A percentile compares a stretch with the other conserved stretches of the same genome.
These are phyloP conservation scores for Tetragonisca angustula DNA, from an alignment of 2,888 invertebrate species.

Conservation along the genomic window DNA sequence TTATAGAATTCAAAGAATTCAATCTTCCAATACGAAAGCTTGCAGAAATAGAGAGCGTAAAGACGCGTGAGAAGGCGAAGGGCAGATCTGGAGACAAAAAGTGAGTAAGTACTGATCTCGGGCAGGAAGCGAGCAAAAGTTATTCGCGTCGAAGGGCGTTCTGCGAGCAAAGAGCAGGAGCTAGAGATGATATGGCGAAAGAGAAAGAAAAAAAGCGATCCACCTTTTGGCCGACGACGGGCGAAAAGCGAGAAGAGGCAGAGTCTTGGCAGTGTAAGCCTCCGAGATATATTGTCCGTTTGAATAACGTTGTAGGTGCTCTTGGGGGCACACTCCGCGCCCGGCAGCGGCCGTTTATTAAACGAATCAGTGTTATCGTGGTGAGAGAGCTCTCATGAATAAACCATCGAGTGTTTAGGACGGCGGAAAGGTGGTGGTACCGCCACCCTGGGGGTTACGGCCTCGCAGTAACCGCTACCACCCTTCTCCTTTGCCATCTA, in stretches of 20 bases:
- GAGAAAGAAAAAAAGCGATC: slow-evolving; percentile 50
- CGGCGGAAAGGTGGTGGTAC: slow-evolving; percentile 70
- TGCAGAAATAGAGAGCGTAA: not conserved
- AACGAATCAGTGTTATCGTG: slow-evolving; percentile 84
- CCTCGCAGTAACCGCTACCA: slow-evolving; percentile 64
- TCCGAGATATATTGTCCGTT: slow-evolving; percentile 80
- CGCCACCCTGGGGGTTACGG: slow-evolving; percentile 71
- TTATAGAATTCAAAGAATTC: not conserved
- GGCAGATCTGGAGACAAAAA: slow-evolving; percentile 3
- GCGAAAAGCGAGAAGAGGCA: slow-evolving; percentile 62
- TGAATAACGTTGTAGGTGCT: slow-evolving; percentile 79
- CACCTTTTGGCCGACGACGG: slow-evolving; percentile 30
- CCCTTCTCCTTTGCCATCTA: slow-evolving; percentile 51
- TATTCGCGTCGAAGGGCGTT: slow-evolving; percentile 21
- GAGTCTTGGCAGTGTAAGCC: slow-evolving; percentile 79
- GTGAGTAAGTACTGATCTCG: not conserved
- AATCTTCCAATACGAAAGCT: not conserved
- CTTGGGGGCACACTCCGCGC: slow-evolving; percentile 63
- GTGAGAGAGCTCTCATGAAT: slow-evolving; percentile 83
- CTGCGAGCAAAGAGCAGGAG: not conserved
- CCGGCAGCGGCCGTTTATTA: slow-evolving; percentile 81
- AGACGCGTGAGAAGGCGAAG: not conserved
- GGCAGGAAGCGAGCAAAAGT: slow-evolving; percentile 29
- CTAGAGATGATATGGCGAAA: slow-evolving; percentile 8
- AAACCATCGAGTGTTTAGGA: slow-evolving; percentile 83